Evolutionary conservation across 2,888 invertebrate genomes (phyloP).

Genomic region (Eupithecia subfuscata): DNA sequence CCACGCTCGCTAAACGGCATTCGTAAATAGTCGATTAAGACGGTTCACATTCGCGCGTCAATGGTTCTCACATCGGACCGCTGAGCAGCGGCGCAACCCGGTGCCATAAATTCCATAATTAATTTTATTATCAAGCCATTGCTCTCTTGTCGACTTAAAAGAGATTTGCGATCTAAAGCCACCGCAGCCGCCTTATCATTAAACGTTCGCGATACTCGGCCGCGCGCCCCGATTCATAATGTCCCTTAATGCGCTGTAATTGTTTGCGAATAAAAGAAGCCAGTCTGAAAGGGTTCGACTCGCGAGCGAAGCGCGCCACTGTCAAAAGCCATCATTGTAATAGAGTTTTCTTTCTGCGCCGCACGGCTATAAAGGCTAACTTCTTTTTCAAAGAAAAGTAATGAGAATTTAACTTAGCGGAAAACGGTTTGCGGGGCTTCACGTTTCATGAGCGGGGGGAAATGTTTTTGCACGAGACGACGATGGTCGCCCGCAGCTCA

Average conservation of each 20-base stretch:
- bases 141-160: conserved; percentile 75
- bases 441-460: conserved; percentile 59
- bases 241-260: conserved; percentile 69
- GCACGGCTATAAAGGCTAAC: conserved; percentile 76
- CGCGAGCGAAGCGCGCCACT: conserved; percentile 57
- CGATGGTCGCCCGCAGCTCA: conserved; percentile 60
- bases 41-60: conserved; percentile 68
- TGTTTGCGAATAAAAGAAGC: conserved; percentile 71
- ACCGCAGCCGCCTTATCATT: conserved; percentile 74
- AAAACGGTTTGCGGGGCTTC: conserved; percentile 69
- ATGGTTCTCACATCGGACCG: conserved; percentile 61
- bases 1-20: conserved; percentile 61
- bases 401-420: conserved; percentile 81
- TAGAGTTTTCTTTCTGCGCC: conserved; percentile 74
- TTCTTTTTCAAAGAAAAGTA: conserved; percentile 78
- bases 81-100: conserved; percentile 50
- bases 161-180: conserved; percentile 76
- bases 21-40: conserved; percentile 75
- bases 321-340: conserved; percentile 77
- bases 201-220: conserved; percentile 69
- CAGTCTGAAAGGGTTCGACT: conserved; percentile 62
- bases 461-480: conserved; percentile 66
- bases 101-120: conserved; percentile 76
- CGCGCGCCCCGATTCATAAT: conserved; percentile 62
- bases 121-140: conserved; percentile 76